Conservation (phyloP, 2,888 invertebrate genomes). For the Apodemia mormo region DNA sequence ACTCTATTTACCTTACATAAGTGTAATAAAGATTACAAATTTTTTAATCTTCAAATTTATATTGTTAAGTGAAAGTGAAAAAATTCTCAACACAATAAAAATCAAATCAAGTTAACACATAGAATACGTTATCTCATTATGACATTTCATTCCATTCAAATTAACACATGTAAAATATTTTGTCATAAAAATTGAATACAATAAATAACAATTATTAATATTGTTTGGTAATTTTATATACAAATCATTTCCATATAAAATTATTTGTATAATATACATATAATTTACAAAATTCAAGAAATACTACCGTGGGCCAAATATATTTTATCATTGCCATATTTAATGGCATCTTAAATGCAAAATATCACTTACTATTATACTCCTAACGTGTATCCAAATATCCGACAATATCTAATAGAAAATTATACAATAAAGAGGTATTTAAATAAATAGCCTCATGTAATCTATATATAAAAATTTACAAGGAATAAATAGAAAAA, state of each 20-base stretch:
- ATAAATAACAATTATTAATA: slow-evolving; percentile 22
- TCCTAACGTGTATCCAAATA: not conserved
- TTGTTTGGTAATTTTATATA: slow-evolving; percentile 21
- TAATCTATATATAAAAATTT: slow-evolving; percentile 54
- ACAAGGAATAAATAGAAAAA: slow-evolving; percentile 69
- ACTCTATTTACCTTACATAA: no score
- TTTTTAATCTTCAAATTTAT: no score
- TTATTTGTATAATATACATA: slow-evolving; percentile 5
- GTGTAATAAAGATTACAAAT: no score
- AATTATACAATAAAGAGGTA: slow-evolving; percentile 56
- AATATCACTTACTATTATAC: slow-evolving; percentile 59
- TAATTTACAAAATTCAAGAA: not conserved
- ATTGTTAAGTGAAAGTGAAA: no score
- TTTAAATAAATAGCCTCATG: slow-evolving; percentile 73
- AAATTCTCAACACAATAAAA: not conserved
- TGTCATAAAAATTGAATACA: slow-evolving; percentile 18
- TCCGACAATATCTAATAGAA: slow-evolving; percentile 38
- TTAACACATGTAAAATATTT: slow-evolving; percentile 19
- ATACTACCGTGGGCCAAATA: slow-evolving; percentile 10
- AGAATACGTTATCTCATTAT: slow-evolving; percentile 18
- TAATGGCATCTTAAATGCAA: slow-evolving; percentile 76
- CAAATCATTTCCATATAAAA: slow-evolving; percentile 20
- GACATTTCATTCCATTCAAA: slow-evolving; percentile 3
- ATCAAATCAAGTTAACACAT: not conserved
- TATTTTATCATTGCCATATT: not conserved